Evolutionary conservation across 2,113 vertebrate species (phyloP).

Genomic region (Sorex fumeus): DNA sequence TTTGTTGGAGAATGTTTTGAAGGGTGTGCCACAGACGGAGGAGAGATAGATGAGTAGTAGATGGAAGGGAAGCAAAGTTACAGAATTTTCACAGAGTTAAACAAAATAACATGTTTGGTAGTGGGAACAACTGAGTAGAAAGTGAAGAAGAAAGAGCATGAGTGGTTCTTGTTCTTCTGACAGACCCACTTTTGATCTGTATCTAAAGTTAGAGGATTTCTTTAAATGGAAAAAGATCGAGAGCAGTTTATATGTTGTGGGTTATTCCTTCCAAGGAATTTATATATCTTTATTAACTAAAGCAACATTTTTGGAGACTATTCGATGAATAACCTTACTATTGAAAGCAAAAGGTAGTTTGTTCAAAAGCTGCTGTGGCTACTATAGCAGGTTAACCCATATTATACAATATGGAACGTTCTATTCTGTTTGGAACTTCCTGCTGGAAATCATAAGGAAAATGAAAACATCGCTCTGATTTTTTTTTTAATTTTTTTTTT

Average conservation of each 20-base stretch:
- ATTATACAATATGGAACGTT: neutral
- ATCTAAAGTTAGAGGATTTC: neutral
- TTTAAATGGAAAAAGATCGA: neutral
- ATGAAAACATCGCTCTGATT: neutral
- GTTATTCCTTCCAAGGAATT: neutral
- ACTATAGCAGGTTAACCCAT: neutral
- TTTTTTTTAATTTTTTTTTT: too few species aligned
- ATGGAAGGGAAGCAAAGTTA: neutral
- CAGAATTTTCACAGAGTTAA: neutral
- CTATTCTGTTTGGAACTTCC: neutral
- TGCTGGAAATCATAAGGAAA: neutral
- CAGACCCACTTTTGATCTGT: neutral
- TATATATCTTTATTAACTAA: conserved; percentile 13
- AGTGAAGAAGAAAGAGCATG: neutral
- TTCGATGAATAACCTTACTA: neutral
- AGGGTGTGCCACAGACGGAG: neutral
- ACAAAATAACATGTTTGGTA: neutral
- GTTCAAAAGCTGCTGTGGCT: neutral
- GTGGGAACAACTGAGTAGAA: neutral
- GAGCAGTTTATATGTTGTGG: neutral
- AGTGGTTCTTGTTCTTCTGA: neutral
- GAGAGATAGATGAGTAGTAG: neutral
- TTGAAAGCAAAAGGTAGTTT: conserved; percentile 8
- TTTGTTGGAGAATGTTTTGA: neutral
- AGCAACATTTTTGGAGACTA: neutral